These are phyloP conservation scores for Myotis myotis DNA, from an alignment of 2,797 vertebrate genomes.

Conservation along the genomic window DNA sequence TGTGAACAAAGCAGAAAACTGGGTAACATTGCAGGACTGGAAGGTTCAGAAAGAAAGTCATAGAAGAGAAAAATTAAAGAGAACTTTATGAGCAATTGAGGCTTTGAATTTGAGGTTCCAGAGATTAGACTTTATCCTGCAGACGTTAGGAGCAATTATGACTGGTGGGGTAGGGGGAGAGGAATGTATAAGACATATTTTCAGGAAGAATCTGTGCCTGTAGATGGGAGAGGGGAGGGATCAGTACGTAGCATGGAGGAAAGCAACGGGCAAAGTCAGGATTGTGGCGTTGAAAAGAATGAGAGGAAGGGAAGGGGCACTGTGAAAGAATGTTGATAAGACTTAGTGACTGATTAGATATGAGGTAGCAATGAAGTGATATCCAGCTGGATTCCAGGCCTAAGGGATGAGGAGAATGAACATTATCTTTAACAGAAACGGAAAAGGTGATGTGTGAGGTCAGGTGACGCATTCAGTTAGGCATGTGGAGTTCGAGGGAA, in stretches of 20 bases:
- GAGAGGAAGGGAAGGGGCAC: not conserved
- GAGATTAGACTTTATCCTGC: not conserved
- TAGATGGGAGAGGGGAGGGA: not conserved
- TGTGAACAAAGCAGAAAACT: not conserved
- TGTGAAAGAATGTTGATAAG: not conserved
- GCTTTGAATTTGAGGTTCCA: not conserved
- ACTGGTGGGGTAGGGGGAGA: not conserved
- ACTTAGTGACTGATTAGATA: not conserved
- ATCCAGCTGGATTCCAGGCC: not conserved
- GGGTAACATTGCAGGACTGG: too few relatives aligned
- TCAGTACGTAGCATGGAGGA: too few relatives aligned
- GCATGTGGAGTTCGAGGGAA: not conserved
- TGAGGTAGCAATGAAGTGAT: not conserved
- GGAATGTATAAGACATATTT: not conserved
- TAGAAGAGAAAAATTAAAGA: not conserved
- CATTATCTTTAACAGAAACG: not conserved
- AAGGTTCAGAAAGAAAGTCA: not conserved
- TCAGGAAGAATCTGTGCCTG: not conserved
- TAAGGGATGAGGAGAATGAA: not conserved
- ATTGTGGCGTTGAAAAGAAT: not conserved
- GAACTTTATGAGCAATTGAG: not conserved
- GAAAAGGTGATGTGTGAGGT: not conserved
- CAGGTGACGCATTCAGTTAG: not conserved
- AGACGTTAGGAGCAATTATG: not conserved
- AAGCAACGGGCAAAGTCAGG: fast-evolving